Evolutionary conservation across 2,797 vertebrate species (phyloP).

Genomic region (Betta splendens): DNA sequence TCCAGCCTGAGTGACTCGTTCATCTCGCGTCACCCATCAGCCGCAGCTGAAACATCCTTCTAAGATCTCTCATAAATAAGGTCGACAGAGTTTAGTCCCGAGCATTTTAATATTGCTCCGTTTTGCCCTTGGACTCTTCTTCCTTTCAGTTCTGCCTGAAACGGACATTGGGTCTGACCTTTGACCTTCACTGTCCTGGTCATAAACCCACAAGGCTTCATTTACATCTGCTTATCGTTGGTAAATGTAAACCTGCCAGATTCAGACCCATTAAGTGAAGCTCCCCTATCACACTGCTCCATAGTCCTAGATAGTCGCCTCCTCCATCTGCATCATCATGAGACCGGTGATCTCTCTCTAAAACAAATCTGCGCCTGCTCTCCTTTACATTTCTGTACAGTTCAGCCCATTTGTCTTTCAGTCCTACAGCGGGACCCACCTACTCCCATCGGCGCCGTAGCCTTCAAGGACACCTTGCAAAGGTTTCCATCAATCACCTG

Average conservation of each 20-base stretch:
- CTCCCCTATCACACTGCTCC: too few relatives aligned
- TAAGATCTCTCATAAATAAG: background rate
- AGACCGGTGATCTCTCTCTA: background rate
- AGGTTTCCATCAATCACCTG: background rate
- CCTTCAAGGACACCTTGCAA: background rate
- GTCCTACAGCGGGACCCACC: background rate
- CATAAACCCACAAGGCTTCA: background rate
- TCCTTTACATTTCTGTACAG: background rate
- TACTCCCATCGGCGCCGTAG: background rate
- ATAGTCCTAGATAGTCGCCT: background rate
- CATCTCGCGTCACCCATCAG: background rate
- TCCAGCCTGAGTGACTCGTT: background rate
- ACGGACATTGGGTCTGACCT: background rate
- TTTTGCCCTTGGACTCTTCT: background rate
- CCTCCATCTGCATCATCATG: background rate
- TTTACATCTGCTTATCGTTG: slow-evolving; percentile 7
- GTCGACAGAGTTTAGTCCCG: background rate
- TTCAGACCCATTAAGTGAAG: too few relatives aligned
- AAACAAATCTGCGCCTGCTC: background rate
- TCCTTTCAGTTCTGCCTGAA: background rate
- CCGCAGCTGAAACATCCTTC: too few relatives aligned
- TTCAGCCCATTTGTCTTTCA: background rate
- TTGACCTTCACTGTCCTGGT: slow-evolving; percentile 1
- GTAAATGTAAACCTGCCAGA: too few relatives aligned
- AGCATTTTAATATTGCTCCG: slow-evolving; percentile 4